Base-by-base conservation (phyloP, 2,888 invertebrate species). In the Lymantria dispar region DNA sequence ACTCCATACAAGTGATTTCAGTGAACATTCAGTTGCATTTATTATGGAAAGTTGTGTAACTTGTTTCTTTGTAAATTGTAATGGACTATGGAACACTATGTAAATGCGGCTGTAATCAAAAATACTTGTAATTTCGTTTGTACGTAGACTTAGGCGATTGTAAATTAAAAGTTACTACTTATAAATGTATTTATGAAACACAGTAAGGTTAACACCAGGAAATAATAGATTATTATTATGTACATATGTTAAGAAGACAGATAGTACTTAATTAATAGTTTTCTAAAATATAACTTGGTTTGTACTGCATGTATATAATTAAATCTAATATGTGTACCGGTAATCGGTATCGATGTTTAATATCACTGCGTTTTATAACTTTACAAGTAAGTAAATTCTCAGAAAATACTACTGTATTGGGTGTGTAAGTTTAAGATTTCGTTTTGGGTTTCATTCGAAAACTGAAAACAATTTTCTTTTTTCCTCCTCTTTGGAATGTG, bases 191-290 rank as follows among this genome's bases (percentile, higher is more conserved):
- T 90, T 89, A 91, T 87, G 80, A 83, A 84, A 81, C 86, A 87
- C 89, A 89, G 91, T 91, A 91, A 91, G 91, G 77, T 85, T 83
- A 90, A 91, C 91, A 91, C 91, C 91, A 91, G 86, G 87, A 83
- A 68, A 83, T n/a, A 79, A 67, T 33, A 38, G 33, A 38, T 38
- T 22, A n/a, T 76, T 88, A 89, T 72, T 72, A 65, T 91, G 91
- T 91, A 91, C 76, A 91, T 89, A 89, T 79, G 80, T 86, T 86
- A 85, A 84, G 81, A 77, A 72, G 67, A 76, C 74, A 73, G 78
- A 79, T 80, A 76, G 64, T 64, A 69, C 51, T 54, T 78, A 74
- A 80, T 82, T 72, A 63, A 78, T 81, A 80, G 80, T 80, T 84
- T 84, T 84, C 78, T 82, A 78, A 78, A 76, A 72, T 73, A 78